Conservation (phyloP, 2,797 vertebrate species). For the Falco peregrinus region DNA sequence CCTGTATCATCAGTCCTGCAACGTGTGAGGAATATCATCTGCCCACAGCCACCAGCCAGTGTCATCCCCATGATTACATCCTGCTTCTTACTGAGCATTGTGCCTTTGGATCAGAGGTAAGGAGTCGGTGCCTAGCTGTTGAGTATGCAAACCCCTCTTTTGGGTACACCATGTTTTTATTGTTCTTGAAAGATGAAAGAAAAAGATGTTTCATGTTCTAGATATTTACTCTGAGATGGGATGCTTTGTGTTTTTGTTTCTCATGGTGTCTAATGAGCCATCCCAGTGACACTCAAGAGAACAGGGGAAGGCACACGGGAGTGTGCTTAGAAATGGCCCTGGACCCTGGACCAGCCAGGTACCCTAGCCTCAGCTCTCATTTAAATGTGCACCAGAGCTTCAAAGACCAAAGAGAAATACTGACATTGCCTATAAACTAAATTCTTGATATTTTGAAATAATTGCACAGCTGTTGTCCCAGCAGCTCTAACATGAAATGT, state of each 20-base stretch:
- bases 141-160: background rate
- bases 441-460: background rate
- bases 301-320: fast-evolving
- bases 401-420: background rate
- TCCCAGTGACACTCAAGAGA: background rate
- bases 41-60: background rate
- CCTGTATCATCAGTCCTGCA: background rate
- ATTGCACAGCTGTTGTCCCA: background rate
- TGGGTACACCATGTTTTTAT: fast-evolving
- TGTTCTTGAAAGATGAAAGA: background rate
- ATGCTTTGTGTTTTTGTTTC: background rate
- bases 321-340: background rate
- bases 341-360: background rate
- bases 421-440: background rate
- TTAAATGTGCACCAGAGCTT: background rate
- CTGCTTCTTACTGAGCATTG: fast-evolving
- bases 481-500: fast-evolving
- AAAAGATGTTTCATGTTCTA: background rate
- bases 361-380: background rate
- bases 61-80: fast-evolving
- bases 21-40: fast-evolving
- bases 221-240: background rate
- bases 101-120: background rate
- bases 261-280: background rate
- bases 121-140: background rate